Evolutionary conservation across 2,797 vertebrate genomes (phyloP).

Genomic region (Smutsia temminckii): DNA sequence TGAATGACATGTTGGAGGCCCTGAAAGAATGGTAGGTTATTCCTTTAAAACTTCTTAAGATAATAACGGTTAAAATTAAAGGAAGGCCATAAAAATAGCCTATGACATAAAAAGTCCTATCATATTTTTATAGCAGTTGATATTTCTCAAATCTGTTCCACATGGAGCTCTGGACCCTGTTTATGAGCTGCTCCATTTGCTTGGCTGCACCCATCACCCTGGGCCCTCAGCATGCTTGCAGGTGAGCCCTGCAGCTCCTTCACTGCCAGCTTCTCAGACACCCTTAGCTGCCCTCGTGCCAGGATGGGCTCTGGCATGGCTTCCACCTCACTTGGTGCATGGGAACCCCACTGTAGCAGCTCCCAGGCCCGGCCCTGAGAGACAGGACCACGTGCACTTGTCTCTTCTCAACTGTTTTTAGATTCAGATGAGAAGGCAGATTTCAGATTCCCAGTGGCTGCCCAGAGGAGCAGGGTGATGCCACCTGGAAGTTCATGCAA

Average conservation of each 20-base stretch:
- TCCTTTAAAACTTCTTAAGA: not conserved
- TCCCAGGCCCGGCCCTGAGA: not conserved
- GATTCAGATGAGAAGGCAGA: not conserved
- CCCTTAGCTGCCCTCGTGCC: accelerated
- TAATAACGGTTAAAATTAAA: not conserved
- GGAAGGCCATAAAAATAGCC: not conserved
- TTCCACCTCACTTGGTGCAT: not conserved
- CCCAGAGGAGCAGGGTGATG: not conserved
- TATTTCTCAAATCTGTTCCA: not conserved
- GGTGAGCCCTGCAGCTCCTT: not conserved
- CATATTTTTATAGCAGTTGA: not conserved
- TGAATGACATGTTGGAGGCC: not conserved
- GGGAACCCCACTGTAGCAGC: not conserved
- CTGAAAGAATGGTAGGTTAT: not conserved
- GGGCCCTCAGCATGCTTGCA: not conserved
- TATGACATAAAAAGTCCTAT: not conserved
- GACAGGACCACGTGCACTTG: not conserved
- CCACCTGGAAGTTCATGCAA: not conserved
- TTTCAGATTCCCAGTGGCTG: not conserved
- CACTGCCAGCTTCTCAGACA: not conserved
- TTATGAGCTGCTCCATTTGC: not conserved
- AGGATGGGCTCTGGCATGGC: not conserved
- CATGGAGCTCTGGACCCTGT: not conserved
- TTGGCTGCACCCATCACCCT: not conserved
- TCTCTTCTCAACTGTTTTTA: not conserved